These are phyloP conservation scores for Leucoraja ocellata DNA, from an alignment of 2,797 vertebrate species.

Conservation along the genomic window DNA sequence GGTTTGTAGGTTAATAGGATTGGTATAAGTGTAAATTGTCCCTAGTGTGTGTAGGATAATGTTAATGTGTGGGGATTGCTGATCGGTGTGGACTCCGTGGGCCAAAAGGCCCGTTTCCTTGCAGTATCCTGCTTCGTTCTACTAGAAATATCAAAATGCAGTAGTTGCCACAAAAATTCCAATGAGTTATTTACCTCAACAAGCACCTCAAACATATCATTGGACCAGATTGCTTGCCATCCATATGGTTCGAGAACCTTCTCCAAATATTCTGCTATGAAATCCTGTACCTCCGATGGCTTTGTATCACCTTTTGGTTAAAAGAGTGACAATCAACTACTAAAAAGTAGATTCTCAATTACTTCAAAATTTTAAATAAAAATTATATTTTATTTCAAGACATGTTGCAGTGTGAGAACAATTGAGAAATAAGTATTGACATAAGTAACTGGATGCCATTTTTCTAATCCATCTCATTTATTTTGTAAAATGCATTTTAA, in stretches of 20 bases:
- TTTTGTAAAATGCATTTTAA: not conserved
- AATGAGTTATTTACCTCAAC: constrained; percentile 66
- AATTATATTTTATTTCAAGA: not conserved
- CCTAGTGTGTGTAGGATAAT: too few species aligned
- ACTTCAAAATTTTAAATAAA: not conserved
- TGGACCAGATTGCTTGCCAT: constrained; percentile 85
- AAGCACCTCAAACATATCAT: constrained; percentile 76
- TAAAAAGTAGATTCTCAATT: not conserved
- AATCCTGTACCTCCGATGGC: constrained; percentile 80
- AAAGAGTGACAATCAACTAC: constrained; percentile 35
- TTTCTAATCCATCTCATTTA: not conserved
- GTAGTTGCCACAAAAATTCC: not conserved
- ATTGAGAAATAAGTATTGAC: not conserved
- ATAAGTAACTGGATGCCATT: not conserved
- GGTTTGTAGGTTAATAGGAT: too few species aligned
- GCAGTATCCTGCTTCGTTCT: too few species aligned
- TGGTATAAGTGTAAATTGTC: too few species aligned
- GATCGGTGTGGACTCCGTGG: too few species aligned
- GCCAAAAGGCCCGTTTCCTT: too few species aligned
- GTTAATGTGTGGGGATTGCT: too few species aligned
- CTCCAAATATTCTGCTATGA: constrained; percentile 83
- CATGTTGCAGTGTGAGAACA: not conserved
- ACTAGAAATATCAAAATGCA: not conserved
- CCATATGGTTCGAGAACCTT: constrained; percentile 79
- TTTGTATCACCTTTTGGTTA: constrained; percentile 77